phyloP scores from a whole-genome alignment of 2,797 vertebrate species.

The Glyptemys insculpta region DNA sequence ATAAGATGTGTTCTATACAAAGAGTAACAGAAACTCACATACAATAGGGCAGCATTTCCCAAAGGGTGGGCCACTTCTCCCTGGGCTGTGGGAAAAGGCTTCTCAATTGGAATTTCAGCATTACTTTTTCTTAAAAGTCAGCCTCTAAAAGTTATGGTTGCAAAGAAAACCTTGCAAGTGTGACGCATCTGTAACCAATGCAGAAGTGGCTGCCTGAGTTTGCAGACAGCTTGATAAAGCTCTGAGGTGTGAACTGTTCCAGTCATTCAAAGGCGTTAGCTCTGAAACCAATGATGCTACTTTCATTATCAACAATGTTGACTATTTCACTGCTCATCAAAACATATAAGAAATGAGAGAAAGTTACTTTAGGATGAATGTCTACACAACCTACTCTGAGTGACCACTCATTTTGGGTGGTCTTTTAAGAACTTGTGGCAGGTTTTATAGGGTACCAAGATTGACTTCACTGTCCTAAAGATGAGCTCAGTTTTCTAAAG shows the following conservation, averaged over 20 bases:
- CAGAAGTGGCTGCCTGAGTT: background rate
- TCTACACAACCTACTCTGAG: background rate
- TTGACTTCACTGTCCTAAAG: background rate
- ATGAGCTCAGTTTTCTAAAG: background rate
- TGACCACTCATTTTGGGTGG: background rate
- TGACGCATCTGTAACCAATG: background rate
- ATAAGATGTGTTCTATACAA: background rate
- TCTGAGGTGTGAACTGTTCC: rapidly evolving
- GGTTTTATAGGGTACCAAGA: background rate
- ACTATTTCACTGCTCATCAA: background rate
- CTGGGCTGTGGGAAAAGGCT: background rate
- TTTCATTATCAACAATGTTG: background rate
- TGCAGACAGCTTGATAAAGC: background rate
- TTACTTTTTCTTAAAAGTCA: background rate
- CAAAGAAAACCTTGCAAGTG: background rate
- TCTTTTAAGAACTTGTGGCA: background rate
- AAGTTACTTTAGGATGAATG: background rate
- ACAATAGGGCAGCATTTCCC: background rate
- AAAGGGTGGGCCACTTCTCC: background rate
- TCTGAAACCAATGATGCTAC: background rate
- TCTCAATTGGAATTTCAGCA: background rate
- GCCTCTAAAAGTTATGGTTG: background rate
- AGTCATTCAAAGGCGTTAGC: background rate
- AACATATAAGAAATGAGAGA: background rate
- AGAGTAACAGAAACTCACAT: background rate